phyloP scores from a whole-genome alignment of 2,888 invertebrate genomes.

The Microplitis manilae region DNA sequence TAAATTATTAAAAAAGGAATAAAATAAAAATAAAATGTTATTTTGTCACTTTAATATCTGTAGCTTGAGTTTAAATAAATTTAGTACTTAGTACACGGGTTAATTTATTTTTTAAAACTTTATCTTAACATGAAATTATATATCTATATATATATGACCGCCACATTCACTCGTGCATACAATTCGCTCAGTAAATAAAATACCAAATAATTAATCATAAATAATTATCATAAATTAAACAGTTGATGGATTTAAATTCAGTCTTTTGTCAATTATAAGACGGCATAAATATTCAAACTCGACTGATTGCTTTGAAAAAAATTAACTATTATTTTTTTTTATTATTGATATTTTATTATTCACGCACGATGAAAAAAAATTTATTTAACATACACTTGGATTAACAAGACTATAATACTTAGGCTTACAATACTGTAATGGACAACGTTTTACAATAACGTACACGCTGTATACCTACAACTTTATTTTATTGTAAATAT shows the following conservation, averaged over 20 bases:
- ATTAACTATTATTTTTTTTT: slow-evolving; percentile 36
- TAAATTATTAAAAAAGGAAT: background rate
- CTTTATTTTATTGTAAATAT: no score
- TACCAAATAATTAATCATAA: slow-evolving; percentile 39
- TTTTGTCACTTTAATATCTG: no score
- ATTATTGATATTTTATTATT: slow-evolving; percentile 19
- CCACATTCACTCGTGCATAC: background rate
- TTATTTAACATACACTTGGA: slow-evolving; percentile 56
- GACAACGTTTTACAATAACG: slow-evolving; percentile 57
- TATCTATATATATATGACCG: no score
- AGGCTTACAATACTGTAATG: slow-evolving; percentile 66
- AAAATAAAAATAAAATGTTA: background rate
- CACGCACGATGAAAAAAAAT: slow-evolving; percentile 36
- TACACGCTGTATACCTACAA: slow-evolving; percentile 51
- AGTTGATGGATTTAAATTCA: slow-evolving; percentile 29
- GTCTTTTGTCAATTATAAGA: slow-evolving; percentile 25
- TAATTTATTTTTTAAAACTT: no score
- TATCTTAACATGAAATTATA: no score
- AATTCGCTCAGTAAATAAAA: slow-evolving; percentile 43
- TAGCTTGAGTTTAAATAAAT: no score
- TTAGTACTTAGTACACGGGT: no score
- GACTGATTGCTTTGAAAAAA: slow-evolving; percentile 42
- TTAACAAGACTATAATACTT: slow-evolving; percentile 61
- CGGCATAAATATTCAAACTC: slow-evolving; percentile 33
- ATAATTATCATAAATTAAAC: slow-evolving; percentile 11